Base-by-base conservation (phyloP, 2,888 invertebrate genomes). In the Tenthredo distinguenda region DNA sequence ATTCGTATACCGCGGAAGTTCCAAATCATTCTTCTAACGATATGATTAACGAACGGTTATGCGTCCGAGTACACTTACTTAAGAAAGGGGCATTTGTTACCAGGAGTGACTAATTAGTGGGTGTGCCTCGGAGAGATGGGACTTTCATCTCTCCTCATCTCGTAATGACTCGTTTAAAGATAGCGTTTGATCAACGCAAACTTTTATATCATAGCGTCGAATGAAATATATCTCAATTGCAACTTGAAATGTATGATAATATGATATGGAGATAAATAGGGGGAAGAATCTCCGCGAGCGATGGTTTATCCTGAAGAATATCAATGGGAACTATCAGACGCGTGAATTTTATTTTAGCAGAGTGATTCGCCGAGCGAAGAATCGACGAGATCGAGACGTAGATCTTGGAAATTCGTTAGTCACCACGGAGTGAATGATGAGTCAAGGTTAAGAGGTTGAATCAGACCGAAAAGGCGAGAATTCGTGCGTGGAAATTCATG, bases 81-180 rank as follows among this genome's bases (percentile, higher is more conserved):
- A 65, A 65, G 77, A 43, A 77, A 58, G 43, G 62, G 77, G 77
- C 47, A 68, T 77, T 77, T 77, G 77, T 65, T 85, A 77, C 50
- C 74, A 55, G 18, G 72, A 84, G 76, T 58, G 76, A 85, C 86
- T 86, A 87, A 87, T 87, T 85, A 85, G 85, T 87, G 86, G 86
- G 87, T 87, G 87, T 87, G 86, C 85, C 86, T 65, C 82, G 71
- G 77, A 85, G 76, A 85, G 86, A 85, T 85, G 87, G 84, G 79
- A 65, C 81, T 85, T 77, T 65, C 74, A 68, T 74, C 82, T 85
- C 85, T 55, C 85, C 85, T 85, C 83, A 85, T 85, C 79, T 47
- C 47, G 68, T 71, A 40, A 83, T 83, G 83, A 68, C 47, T 65
- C 82, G 31, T 68, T 50, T 34, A 31, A 68, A 83, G 50, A 83